Evolutionary conservation across 64 coral and sea anemone genomes (phyloP), one percentile per base, ranked within the genome.

Genomic region (Hydrozoanthus tunicans): DNA sequence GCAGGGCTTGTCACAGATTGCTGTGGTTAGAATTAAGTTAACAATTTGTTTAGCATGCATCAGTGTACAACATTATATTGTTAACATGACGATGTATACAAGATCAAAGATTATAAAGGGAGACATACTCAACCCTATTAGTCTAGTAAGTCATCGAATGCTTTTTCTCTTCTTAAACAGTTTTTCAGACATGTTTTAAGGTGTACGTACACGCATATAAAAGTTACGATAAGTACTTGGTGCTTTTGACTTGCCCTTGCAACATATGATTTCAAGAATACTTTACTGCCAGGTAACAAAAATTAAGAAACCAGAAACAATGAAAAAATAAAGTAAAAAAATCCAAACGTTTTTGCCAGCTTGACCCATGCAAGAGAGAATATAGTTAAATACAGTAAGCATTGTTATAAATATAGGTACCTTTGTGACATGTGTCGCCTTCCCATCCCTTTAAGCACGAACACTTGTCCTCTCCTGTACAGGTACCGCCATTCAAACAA

Each of bases 401-500:
- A 6, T 24, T 17, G 15, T 60, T 12, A 25, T 26, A 12, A 82
- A 63, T 53, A 5, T 10, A 32, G 10, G 14, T 51, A 89, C 90
- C 90, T 20, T 69, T 91, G 13, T 91, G 78, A 52, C 90, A 91
- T 12, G 59, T 91, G 5, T 23, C 43, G n/a, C 90, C 90, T 52
- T 82, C 60, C 90, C 90, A 91, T 26, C 90, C 90, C n/a, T 14
- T 14, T 27, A 63, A 27, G 58, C 90, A 91, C 11, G 90, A 52
- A 64, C 90, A 91, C 56, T 68, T 59, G 56, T 91, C 90, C 23
- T 82, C 58, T 20, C 65, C 90, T 15, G 55, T 64, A 9, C 90
- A 91, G 0, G 78, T 76, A 2, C 90, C 90, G 10, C 79, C 90
- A 59, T 91, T 91, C 8, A 91, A 56, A 73, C 90, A 91, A 52